These are phyloP conservation scores for Philopotamus ludificatus DNA, from an alignment of 1,140 invertebrate genomes.

Conservation along the genomic window DNA sequence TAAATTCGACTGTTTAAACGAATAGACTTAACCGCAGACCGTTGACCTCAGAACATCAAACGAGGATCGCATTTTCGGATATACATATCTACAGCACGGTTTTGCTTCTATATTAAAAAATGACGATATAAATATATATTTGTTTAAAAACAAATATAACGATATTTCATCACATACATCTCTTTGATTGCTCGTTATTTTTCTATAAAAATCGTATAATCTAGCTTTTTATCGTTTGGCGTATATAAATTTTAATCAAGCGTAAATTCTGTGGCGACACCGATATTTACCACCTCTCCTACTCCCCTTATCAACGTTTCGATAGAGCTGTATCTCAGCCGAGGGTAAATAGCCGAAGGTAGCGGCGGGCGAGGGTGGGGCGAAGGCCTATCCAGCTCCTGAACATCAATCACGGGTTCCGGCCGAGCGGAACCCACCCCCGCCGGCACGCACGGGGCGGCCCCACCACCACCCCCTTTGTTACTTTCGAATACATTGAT, in stretches of 20 bases:
- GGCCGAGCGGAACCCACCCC: slow-evolving; percentile 5
- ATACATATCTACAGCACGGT: too few relatives aligned
- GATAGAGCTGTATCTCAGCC: slow-evolving; percentile 11
- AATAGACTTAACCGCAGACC: too few relatives aligned
- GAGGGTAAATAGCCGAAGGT: slow-evolving; percentile 8
- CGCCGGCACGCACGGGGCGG: background rate
- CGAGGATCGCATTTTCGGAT: too few relatives aligned
- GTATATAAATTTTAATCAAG: slow-evolving; percentile 24
- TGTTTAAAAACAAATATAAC: too few relatives aligned
- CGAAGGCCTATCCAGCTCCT: slow-evolving; percentile 12
- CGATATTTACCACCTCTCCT: slow-evolving; percentile 9
- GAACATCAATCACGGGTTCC: slow-evolving; percentile 34
- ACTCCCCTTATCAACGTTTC: slow-evolving; percentile 7
- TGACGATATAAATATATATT: too few relatives aligned
- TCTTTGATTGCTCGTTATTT: too few relatives aligned
- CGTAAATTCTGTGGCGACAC: slow-evolving; percentile 18
- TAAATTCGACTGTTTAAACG: too few relatives aligned
- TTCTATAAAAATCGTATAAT: background rate
- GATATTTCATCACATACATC: too few relatives aligned
- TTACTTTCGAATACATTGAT: slow-evolving; percentile 29
- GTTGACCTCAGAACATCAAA: too few relatives aligned
- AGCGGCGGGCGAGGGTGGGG: background rate
- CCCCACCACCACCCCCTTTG: slow-evolving; percentile 3
- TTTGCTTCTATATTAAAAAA: too few relatives aligned
- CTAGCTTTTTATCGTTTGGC: background rate